phyloP scores from a whole-genome alignment of 92 coral and sea anemone species.

The Porites lobata region DNA sequence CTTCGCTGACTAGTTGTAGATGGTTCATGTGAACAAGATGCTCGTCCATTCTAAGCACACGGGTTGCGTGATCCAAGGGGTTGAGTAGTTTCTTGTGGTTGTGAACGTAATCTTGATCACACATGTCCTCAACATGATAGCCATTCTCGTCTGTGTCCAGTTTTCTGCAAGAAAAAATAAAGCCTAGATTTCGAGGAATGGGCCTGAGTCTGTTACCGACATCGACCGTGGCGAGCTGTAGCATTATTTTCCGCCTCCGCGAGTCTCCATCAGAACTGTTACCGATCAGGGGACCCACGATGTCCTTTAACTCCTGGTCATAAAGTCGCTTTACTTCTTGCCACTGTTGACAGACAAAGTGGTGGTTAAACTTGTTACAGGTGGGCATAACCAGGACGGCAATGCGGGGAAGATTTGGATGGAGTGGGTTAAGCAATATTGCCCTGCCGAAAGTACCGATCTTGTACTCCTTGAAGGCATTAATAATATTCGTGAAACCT shows the following conservation, averaged over 20 bases:
- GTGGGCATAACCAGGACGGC: slow-evolving; percentile 61
- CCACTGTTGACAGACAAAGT: slow-evolving; percentile 52
- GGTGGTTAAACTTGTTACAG: slow-evolving; percentile 51
- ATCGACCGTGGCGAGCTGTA: slow-evolving; percentile 31
- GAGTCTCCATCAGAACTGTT: slow-evolving; percentile 59
- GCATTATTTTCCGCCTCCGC: slow-evolving; percentile 52
- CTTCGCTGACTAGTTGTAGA: slow-evolving; percentile 2
- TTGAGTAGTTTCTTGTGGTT: slow-evolving; percentile 5
- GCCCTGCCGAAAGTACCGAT: slow-evolving; percentile 50
- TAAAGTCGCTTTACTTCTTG: slow-evolving; percentile 39
- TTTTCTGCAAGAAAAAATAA: slow-evolving; percentile 18
- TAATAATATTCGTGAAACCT: slow-evolving; percentile 26
- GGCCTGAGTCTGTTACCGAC: slow-evolving; percentile 33
- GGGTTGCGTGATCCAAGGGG: slow-evolving; percentile 4
- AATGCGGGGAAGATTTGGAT: slow-evolving; percentile 46
- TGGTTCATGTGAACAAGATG: slow-evolving; percentile 21
- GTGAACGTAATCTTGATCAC: slow-evolving; percentile 15
- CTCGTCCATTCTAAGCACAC: slow-evolving; percentile 10
- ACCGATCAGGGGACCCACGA: slow-evolving; percentile 45
- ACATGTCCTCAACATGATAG: neutral
- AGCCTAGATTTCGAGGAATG: slow-evolving; percentile 25
- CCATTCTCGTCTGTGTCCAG: neutral
- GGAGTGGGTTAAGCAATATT: slow-evolving; percentile 58
- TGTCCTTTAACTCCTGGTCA: slow-evolving; percentile 17
- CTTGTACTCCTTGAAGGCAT: slow-evolving; percentile 37